Base-by-base conservation (phyloP, 2,113 vertebrate species). In the Erythrolamprus reginae region DNA sequence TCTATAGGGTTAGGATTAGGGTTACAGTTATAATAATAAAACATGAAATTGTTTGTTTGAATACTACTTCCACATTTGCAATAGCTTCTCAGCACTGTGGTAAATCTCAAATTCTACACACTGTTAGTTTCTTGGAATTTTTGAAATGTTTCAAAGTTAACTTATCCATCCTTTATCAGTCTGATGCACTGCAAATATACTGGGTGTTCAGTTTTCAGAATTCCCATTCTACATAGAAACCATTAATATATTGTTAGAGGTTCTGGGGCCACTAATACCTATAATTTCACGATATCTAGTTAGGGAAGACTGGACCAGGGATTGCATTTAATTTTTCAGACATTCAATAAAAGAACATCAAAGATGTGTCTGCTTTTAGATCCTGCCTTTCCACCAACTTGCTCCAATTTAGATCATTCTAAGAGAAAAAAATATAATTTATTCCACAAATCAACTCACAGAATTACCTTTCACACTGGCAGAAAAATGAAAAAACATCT, bases 391-490 rank as follows among this genome's bases (percentile, higher is more conserved):
- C 23, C 6, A n/a, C 21, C 53, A 90, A 38, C 5, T 10, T 65
- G 10, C 8, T n/a, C 65, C 70, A 92, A 21, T 38, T 53, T 45
- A 42, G 70, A 24, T 82, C 4, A 8, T 47, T 65, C 55, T 45
- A 21, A 77, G 5, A 70, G 48, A 38, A 28, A 13, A 28, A 42
- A 52, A 53, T 84, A 87, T 88, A 88, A 90, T 90, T 70, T 88
- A 90, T 87, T 88, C 89, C 50, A 87, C 55, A 88, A 42, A 70
- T 92, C 89, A 84, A 5, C 55, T 48, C 87, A 82, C 33, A 38
- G 86, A 84, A 70, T 84, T 84, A 65, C 86, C 84, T 92, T 90
- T 88, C 38, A 84, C 24, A 21, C 9, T 47, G 48, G 55, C 48
- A 70, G 47, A 84, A 56, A 89, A 90, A 83, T 58, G 38, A 55